A percentile compares a stretch with the other conserved stretches of the same genome.
Conservation (phyloP, 2,113 vertebrate species). For the Fregetta grallaria region DNA sequence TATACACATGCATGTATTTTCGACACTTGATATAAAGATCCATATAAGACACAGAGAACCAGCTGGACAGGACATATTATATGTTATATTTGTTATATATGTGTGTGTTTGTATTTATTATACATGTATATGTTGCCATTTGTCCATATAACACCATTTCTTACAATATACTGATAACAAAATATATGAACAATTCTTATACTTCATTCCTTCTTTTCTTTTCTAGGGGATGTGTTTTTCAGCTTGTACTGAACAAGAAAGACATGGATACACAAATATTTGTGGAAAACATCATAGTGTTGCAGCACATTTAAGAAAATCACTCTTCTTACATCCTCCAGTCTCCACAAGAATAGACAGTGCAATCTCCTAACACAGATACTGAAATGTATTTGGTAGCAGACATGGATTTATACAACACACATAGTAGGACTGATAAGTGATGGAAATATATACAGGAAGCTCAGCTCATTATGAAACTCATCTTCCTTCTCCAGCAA, state of each 20-base stretch:
- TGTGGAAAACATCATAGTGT: background rate
- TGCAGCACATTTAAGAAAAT: background rate
- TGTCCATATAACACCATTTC: background rate
- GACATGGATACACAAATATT: background rate
- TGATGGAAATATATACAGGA: background rate
- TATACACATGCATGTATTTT: background rate
- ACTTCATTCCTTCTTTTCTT: background rate
- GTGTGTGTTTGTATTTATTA: background rate
- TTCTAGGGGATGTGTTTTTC: background rate
- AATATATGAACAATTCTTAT: background rate
- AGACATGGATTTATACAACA: background rate
- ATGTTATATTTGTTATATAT: background rate
- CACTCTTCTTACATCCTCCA: background rate
- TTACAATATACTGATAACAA: background rate
- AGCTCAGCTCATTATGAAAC: background rate
- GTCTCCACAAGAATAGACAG: background rate
- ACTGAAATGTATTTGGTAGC: background rate
- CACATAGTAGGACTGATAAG: background rate
- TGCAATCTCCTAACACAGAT: background rate
- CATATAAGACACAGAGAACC: background rate
- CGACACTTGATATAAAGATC: background rate
- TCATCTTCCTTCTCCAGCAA: background rate
- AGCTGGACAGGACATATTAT: background rate
- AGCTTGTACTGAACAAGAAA: background rate
- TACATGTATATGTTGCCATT: background rate